Evolutionary conservation across 2,113 vertebrate genomes (phyloP).

Genomic region (Psephotus haematonotus): DNA sequence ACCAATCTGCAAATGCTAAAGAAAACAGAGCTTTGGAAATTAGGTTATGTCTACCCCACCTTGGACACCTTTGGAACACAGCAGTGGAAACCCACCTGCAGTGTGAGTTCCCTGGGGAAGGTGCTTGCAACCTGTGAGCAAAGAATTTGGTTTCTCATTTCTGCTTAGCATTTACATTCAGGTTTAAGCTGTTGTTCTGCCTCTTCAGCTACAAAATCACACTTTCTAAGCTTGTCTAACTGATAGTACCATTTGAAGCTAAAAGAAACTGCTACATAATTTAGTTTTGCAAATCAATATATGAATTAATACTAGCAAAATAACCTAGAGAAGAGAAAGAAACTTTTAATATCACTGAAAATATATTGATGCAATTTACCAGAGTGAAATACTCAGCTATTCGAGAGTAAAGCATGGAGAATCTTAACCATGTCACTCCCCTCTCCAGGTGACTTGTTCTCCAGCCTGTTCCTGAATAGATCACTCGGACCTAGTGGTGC

Average conservation of each 20-base stretch:
- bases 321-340: neutral
- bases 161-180: neutral
- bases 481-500: neutral
- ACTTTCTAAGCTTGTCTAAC: neutral
- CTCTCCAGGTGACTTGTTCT: neutral
- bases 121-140: neutral
- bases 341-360: neutral
- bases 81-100: neutral
- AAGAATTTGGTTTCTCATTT: neutral
- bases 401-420: neutral
- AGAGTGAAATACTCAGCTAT: neutral
- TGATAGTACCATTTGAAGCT: neutral
- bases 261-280: neutral
- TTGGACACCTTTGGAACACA: neutral
- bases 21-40: neutral
- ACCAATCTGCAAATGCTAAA: neutral
- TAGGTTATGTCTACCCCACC: neutral
- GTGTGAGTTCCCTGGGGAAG: neutral
- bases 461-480: neutral
- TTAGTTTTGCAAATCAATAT: neutral
- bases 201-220: neutral
- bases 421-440: neutral
- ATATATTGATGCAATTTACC: neutral
- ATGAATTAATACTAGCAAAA: neutral
- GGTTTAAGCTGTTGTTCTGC: neutral